These are phyloP conservation scores for Ips typographus DNA, from an alignment of 1,140 invertebrate species.

Conservation along the genomic window DNA sequence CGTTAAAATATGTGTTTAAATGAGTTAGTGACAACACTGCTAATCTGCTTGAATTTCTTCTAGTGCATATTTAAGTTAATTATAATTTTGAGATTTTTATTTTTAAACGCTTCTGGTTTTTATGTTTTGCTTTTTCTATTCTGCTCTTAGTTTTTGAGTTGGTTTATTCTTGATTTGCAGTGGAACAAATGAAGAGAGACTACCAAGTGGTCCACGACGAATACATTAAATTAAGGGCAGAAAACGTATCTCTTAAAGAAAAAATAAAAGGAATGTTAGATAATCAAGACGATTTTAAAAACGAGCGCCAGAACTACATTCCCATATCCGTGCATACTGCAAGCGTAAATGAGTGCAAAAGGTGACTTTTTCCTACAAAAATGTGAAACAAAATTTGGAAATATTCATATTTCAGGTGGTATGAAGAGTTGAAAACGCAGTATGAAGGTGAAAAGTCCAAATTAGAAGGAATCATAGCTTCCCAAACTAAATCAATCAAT, in stretches of 20 bases:
- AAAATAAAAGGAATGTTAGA: slow-evolving; percentile 56
- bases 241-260: slow-evolving; percentile 59
- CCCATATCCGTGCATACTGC: slow-evolving; percentile 57
- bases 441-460: slow-evolving; percentile 61
- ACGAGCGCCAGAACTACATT: slow-evolving; percentile 56
- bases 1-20: too few species aligned
- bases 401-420: slow-evolving; percentile 51
- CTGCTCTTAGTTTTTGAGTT: not conserved
- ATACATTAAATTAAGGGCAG: slow-evolving; percentile 56
- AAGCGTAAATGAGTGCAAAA: slow-evolving; percentile 64
- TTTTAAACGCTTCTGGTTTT: too few species aligned
- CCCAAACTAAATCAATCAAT: slow-evolving; percentile 50
- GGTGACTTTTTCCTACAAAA: slow-evolving; percentile 42
- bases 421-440: slow-evolving; percentile 64
- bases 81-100: too few species aligned
- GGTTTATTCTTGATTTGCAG: slow-evolving; percentile 41
- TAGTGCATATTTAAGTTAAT: too few species aligned
- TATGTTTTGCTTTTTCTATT: too few species aligned
- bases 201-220: slow-evolving; percentile 61
- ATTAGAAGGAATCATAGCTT: slow-evolving; percentile 51
- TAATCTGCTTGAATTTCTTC: too few species aligned
- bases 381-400: not conserved
- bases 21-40: not conserved
- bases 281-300: slow-evolving; percentile 57
- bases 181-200: slow-evolving; percentile 60